Evolutionary conservation across 1,140 invertebrate species (phyloP).

Genomic region (Zaprionus inermis): DNA sequence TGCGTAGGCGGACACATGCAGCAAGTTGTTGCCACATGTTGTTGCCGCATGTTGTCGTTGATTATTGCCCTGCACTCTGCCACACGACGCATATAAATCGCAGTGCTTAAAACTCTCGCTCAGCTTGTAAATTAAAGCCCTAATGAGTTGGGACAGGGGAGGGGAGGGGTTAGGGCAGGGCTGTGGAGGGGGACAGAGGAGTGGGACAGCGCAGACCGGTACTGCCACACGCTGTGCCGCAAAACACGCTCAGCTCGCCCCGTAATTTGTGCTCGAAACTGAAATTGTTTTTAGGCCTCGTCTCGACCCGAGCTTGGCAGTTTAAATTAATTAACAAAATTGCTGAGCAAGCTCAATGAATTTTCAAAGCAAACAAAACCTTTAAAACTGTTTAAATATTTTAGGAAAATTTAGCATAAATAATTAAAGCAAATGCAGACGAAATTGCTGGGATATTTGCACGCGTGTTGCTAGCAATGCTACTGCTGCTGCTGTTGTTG

Average conservation of each 20-base stretch:
- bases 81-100: slow-evolving; percentile 72
- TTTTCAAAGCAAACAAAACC: background rate
- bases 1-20: slow-evolving; percentile 75
- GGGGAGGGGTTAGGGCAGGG: background rate
- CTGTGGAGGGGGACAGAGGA: background rate
- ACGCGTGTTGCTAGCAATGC: background rate
- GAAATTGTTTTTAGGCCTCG: slow-evolving; percentile 3
- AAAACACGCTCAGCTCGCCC: background rate
- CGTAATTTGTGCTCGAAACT: background rate
- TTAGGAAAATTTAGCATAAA: background rate
- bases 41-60: slow-evolving; percentile 58
- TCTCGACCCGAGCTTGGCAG: background rate
- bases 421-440: background rate
- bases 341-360: background rate
- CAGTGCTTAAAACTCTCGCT: slow-evolving; percentile 68
- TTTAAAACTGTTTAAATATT: background rate
- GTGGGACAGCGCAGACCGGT: background rate
- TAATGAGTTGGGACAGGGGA: slow-evolving; percentile 64
- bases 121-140: slow-evolving; percentile 81
- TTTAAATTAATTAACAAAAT: background rate
- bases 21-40: slow-evolving; percentile 23
- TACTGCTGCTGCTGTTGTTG: slow-evolving; percentile 1
- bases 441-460: background rate
- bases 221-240: background rate
- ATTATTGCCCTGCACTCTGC: slow-evolving; percentile 60